A percentile compares a stretch with the other conserved stretches of the same genome.
Evolutionary conservation across 2,113 vertebrate genomes (phyloP).

Genomic region (Entelurus aequoreus): DNA sequence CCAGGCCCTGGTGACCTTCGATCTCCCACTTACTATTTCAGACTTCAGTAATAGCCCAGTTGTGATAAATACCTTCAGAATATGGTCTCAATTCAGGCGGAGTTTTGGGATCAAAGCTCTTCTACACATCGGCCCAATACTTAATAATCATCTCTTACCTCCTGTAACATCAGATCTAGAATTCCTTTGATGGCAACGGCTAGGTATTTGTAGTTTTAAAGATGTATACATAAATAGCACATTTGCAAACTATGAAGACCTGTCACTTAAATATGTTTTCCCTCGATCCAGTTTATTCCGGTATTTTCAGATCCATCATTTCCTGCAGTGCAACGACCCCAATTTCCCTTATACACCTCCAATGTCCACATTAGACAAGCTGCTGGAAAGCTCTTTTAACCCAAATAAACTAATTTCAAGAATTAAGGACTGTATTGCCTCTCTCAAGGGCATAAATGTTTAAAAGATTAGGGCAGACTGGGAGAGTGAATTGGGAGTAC

Average conservation of each 20-base stretch:
- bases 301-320: slow-evolving; percentile 1
- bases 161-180: too few species aligned
- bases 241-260: background rate
- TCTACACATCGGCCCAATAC: too few species aligned
- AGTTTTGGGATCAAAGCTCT: too few species aligned
- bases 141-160: too few species aligned
- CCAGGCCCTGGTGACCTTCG: too few species aligned
- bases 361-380: background rate
- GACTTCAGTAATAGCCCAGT: too few species aligned
- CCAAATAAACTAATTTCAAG: background rate
- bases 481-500: background rate
- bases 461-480: background rate
- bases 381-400: background rate
- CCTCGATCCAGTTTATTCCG: background rate
- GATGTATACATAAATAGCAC: background rate
- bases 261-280: background rate
- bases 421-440: background rate
- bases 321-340: background rate
- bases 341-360: background rate
- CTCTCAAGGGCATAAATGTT: background rate
- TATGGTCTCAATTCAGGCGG: too few species aligned
- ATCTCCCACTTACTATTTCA: too few species aligned
- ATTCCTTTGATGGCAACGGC: too few species aligned
- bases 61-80: too few species aligned
- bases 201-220: too few species aligned